Base-by-base conservation (phyloP, 2,797 vertebrate genomes). In the Heteromormyrus szaboi region DNA sequence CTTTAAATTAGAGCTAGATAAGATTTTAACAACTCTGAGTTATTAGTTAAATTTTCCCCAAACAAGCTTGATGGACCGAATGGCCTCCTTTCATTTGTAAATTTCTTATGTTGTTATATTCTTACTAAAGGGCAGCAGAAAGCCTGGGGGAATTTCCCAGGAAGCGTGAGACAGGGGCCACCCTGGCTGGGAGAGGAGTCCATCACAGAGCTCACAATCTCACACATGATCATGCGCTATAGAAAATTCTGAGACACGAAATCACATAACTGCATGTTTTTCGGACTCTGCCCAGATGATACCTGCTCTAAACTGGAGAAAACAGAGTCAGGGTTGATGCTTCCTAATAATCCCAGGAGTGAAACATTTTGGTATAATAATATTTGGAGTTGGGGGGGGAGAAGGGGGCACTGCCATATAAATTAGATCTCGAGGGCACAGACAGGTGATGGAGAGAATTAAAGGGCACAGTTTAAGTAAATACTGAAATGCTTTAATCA, bases 401-500 rank as follows among this genome's bases (percentile, higher is more conserved):
- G 14, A 17, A 1, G 33, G 72, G 76, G 19, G 44, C 41, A 46
- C 6, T 81, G 76, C 12, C 29, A 83, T 46, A 46, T 17, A 8
- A 83, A 44, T 48, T 48, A 19, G 41, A 46, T 48, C 44, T 11
- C 3, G 9, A 3, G 44, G 17, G 79, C 1, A 81, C 41, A 84
- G 46, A 44, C 37, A 79, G 81, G 6, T 12, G 81, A 50, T 9
- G 44, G 46, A n/a, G 81, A 33, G 48, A 87, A 48, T 59, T 25
- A 37, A 87, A 59, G 19, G 3, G 37, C 51, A 44, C 48, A 46
- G 46, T 62, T 88, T 53, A 88, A 91, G 87, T 90, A 91, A 92
- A 92, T 93, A 94, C 91, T 94, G 92, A 94, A 93, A 95, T 94
- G 92, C 89, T 96, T 96, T 95, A 94, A 95, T 94, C 91, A 93